Base-by-base conservation (phyloP, 2,797 vertebrate genomes). In the Macrochelys suwanniensis region DNA sequence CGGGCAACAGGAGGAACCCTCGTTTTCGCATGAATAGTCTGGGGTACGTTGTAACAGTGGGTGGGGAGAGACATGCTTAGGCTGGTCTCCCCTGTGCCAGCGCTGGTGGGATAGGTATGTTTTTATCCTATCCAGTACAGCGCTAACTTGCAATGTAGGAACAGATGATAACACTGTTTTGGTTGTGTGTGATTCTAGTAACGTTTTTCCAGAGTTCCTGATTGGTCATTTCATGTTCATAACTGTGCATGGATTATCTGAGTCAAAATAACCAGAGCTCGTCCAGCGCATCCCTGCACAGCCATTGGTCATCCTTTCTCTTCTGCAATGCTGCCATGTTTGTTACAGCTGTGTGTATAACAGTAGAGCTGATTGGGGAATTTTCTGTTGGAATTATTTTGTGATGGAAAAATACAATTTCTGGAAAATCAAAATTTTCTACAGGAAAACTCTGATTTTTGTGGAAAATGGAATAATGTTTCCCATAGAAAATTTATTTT, bases 1-100 rank as follows among this genome's bases (percentile, higher is more conserved):
- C 28, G 81, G 95, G 94, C 89, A 91, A 91, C 90, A 96, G 88
- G 91, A 82, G 3, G 68, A 93, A 59, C 65, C 92, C 89, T 74
- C 2, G 1, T 42, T 87, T 89, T 28, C 1, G 0, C 7, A 65
- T 4, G 31, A 42, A 42, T 76, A 31, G 12, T 74, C 13, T 1
- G 0, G 0, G 0, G 37, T 45, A 84, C 0, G 56, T 53, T 13
- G 31, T 57, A 50, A 5, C 1, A 28, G 85, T 33, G 65, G 50
- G 50, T 54, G 61, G 1, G 1, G 51, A 37, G 37, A 45, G 21
- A 8, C 76, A 19, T 91, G 79, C 21, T 9, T 71, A 37, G 65
- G 17, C 37, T 37, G n/a, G 65, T 37, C 65, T 23, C 17, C n/a
- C n/a, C n/a, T 37, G 19, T 71, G n/a, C 65, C n/a, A 19, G 21